Base-by-base conservation (phyloP, 2,888 invertebrate genomes). In the Gastrophysa polygoni region DNA sequence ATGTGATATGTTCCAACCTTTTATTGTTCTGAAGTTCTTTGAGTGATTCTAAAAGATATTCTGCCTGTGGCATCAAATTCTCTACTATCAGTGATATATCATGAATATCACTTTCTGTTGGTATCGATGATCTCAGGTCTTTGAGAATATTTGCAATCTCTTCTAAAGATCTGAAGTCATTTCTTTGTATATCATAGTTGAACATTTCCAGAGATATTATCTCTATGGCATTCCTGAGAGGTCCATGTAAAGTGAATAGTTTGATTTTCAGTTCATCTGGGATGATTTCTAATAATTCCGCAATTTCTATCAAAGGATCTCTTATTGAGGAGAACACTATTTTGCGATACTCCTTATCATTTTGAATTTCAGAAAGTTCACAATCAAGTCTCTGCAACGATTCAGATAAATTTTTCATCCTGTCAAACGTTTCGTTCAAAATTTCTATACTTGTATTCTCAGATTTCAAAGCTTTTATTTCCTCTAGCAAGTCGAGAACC, bases 171-270 rank as follows among this genome's bases (percentile, higher is more conserved):
- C 66, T 66, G 6, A 74, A 61, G 50, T 73, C 72, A 8, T 65
- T 61, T 8, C 51, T 24, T 57, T 65, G 71, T 43, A 80, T 78
- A 61, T 79, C 78, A 38, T 71, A 68, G 63, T 78, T 79, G 50
- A 67, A 72, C 57, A 74, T 72, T 67, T 80, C 80, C 24, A 80
- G 69, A 8, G 71, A 71, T 28, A 78, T 66, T 14, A 81, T 77
- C 68, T 81, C 81, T 17, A 80, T 71, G 8, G 78, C 74, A 59
- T 78, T 78, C 24, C 72, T 70, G 14, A 81, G 48, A 1, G 78
- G 71, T 54, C 75, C 73, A 38, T 75, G 70, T 29, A 78, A 56
- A 18, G 70, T 62, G 4, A 70, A 66, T 1, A 77, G 52, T 56
- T 65, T 67, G 3, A 70, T 70, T 61, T 72, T 73, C 48, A 77